Base-by-base conservation (phyloP, 92 coral and sea anemone species). In the Isaurus tuberculatus region DNA sequence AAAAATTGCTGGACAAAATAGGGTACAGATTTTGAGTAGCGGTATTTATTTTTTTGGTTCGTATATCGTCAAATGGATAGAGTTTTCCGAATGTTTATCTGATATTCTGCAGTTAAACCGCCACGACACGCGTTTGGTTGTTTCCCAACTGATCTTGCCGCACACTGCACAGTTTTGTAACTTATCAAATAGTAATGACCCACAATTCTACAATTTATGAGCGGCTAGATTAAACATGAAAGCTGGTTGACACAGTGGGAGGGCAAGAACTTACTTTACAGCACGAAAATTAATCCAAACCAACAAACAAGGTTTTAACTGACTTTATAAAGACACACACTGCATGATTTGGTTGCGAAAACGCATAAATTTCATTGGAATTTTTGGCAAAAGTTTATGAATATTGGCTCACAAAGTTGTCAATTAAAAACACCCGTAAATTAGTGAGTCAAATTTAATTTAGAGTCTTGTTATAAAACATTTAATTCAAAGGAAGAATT, bases 141-240 rank as follows among this genome's bases (percentile, higher is more conserved):
- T 93, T 86, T 75, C 81, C 20, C 69, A 81, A 79, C 71, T 69
- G 23, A 4, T 55, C 63, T 55, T 8, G 63, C 63, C 68, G 74
- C 87, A 55, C 87, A 94, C 98, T 55, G 72, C 98, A 91, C 86
- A 72, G 89, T 73, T 83, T 89, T 89, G 86, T 90, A 81, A 79
- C 87, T 84, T 86, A 93, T 93, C 77, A 91, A 93, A 93, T 91
- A 93, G 83, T 93, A 89, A 93, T 93, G 95, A 93, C 81, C 33
- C 61, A 33, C 86, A 80, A 77, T 77, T 81, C 89, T 55, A 85
- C 89, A 88, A 81, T 90, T 90, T 90, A 86, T 74, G 70, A 73
- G 82, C 70, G 83, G 77, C 77, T 48, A 43, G 72, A 48, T 65
- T 61, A 83, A 51, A 49, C 84, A 67, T 81, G 85, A 79, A 87